Base-by-base conservation (phyloP, 2,797 vertebrate species). In the Bucorvus abyssinicus region DNA sequence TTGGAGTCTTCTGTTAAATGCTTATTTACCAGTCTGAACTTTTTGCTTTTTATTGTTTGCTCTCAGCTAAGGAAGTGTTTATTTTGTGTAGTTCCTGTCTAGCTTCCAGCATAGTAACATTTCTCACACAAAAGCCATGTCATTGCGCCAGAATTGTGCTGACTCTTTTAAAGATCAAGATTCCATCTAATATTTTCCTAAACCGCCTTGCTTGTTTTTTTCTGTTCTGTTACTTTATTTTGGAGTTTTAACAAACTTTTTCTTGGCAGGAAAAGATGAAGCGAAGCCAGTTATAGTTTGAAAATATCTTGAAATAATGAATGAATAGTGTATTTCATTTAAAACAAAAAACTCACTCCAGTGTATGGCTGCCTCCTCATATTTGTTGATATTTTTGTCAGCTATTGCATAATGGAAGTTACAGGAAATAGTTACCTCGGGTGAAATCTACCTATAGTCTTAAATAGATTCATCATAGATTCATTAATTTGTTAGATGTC, bases 191-290 rank as follows among this genome's bases (percentile, higher is more conserved):
- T 96, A 73, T 92, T 97, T 97, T 94, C 92, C 92, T 93, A 14
- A 87, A 87, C 42, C 73, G 34, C 21, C 53, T 90, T 96, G 91
- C 93, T 97, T 96, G 70, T 95, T 95, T 97, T 96, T 96, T 83
- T 89, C 87, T 84, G 64, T 92, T 85, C 75, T 74, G 13, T 93
- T 82, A 76, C 86, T 96, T 97, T 97, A 94, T 96, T 97, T 96
- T 96, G 63, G 92, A 96, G 57, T 85, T 91, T 64, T 77, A 77
- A 76, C 74, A 69, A 96, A 92, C 92, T 97, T 94, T n/a, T 85
- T 94, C 63, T 97, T 97, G 95, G 96, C 96, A 91, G 14, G 5
- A 22, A 19, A 26, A 90, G 57, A 55, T 63, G n/a, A 93, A 96
- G 69, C 81, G 78, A 84, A 82, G 80, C 73, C 87, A 94, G 40